These are phyloP conservation scores for Xyrichtys novacula DNA, from an alignment of 2,797 vertebrate species.

Conservation along the genomic window DNA sequence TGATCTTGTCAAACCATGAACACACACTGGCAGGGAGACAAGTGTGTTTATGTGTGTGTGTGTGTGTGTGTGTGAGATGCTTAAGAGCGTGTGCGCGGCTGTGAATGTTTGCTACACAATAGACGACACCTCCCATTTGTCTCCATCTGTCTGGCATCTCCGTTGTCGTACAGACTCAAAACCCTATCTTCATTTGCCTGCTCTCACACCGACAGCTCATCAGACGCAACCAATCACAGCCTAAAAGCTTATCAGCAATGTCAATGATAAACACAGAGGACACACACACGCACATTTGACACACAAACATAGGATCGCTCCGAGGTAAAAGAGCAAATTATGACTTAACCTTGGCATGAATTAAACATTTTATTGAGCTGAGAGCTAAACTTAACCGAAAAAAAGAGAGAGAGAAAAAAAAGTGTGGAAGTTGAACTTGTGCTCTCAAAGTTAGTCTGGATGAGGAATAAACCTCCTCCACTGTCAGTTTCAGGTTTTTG, in stretches of 20 bases:
- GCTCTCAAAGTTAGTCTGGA: conserved; percentile 27
- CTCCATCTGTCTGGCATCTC: conserved; percentile 69
- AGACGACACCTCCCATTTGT: conserved; percentile 68
- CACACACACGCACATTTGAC: conserved; percentile 10
- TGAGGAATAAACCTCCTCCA: conserved; percentile 6
- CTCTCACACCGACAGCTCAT: conserved; percentile 58
- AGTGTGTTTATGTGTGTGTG: background rate
- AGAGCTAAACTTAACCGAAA: conserved; percentile 18
- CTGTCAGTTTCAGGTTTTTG: conserved; percentile 18
- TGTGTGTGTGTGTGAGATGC: background rate
- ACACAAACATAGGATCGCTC: conserved; percentile 6
- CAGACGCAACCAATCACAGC: conserved; percentile 65
- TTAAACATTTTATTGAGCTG: conserved; percentile 24
- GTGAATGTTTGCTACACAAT: conserved; percentile 49
- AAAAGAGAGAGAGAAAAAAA: background rate
- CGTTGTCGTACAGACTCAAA: conserved; percentile 45
- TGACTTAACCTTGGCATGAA: conserved; percentile 36
- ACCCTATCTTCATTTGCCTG: conserved; percentile 59
- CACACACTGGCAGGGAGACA: conserved; percentile 1
- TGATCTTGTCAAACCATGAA: conserved; percentile 24
- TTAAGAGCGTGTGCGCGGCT: conserved; percentile 7
- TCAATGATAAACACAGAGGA: conserved; percentile 66
- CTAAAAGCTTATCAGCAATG: conserved; percentile 70
- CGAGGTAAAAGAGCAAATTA: conserved; percentile 48
- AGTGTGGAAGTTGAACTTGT: conserved; percentile 29